Conservation (phyloP, 2,113 vertebrate species). For the Spheniscus mendiculus region DNA sequence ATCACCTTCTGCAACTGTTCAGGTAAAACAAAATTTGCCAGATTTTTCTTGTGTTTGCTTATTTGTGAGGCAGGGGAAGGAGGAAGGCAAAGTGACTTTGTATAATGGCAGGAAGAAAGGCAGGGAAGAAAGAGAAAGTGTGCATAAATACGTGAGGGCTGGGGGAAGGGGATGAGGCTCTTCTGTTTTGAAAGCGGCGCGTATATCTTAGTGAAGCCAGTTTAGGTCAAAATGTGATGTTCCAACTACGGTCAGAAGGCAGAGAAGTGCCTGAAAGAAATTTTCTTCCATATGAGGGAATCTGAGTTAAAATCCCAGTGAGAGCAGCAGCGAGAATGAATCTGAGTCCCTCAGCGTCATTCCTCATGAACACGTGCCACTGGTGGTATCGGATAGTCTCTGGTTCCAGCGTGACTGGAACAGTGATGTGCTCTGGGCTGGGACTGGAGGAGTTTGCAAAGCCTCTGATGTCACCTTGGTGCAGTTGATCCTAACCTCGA, state of each 20-base stretch:
- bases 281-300: background rate
- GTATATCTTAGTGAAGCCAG: background rate
- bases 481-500: background rate
- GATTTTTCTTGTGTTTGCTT: background rate
- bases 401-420: background rate
- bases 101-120: background rate
- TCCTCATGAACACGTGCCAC: rapidly evolving
- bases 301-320: background rate
- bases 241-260: background rate
- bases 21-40: constrained; percentile 69
- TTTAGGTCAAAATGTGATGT: background rate
- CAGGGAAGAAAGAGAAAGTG: background rate
- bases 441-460: background rate
- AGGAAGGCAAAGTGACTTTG: background rate
- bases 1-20: constrained; percentile 46
- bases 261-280: background rate
- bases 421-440: background rate
- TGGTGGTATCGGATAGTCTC: rapidly evolving
- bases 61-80: background rate
- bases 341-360: background rate
- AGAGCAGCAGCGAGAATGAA: background rate
- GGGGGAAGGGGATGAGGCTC: background rate
- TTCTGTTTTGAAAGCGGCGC: background rate
- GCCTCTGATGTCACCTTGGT: background rate
- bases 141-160: background rate